Percentiles rank a stretch among this genome's conserved stretches.
Conservation (phyloP, 1,140 invertebrate genomes). For the Heliconius congener region DNA sequence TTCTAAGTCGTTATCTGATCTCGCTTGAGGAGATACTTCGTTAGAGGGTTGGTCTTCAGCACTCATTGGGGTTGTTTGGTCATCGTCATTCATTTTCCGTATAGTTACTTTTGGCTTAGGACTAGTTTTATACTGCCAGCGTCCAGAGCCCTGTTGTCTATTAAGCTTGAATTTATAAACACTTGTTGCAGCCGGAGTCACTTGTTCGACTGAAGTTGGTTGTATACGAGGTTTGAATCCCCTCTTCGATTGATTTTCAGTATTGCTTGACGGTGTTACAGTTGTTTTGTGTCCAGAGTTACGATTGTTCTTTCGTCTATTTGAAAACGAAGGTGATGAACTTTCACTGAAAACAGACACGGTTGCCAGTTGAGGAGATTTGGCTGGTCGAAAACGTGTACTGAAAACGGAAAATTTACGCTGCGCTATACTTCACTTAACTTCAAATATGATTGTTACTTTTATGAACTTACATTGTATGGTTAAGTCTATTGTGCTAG, state of each 20-base stretch:
- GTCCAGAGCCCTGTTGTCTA: constrained; percentile 85
- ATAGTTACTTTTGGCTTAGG: constrained; percentile 92
- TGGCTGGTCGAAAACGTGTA: constrained; percentile 75
- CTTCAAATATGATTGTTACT: background rate
- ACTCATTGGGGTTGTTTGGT: constrained; percentile 68
- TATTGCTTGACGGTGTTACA: constrained; percentile 70
- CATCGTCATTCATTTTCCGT: constrained; percentile 85
- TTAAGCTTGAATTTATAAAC: constrained; percentile 89
- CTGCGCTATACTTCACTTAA: background rate
- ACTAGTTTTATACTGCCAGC: constrained; percentile 94
- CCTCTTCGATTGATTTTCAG: constrained; percentile 78
- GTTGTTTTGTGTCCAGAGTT: constrained; percentile 73
- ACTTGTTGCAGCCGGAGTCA: constrained; percentile 75
- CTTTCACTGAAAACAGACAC: constrained; percentile 85
- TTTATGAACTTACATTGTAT: constrained; percentile 2
- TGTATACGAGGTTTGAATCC: constrained; percentile 84
- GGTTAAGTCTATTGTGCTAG: background rate
- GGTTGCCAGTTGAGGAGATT: constrained; percentile 82
- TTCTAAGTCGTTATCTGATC: constrained; percentile 85
- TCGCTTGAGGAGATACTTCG: constrained; percentile 69
- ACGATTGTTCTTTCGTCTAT: constrained; percentile 73
- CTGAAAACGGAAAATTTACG: constrained; percentile 60
- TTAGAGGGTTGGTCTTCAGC: constrained; percentile 70
- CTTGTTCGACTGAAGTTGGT: constrained; percentile 80
- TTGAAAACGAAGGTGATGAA: constrained; percentile 71